Conservation (phyloP, 1,140 invertebrate genomes). For the Nebria ingens region DNA sequence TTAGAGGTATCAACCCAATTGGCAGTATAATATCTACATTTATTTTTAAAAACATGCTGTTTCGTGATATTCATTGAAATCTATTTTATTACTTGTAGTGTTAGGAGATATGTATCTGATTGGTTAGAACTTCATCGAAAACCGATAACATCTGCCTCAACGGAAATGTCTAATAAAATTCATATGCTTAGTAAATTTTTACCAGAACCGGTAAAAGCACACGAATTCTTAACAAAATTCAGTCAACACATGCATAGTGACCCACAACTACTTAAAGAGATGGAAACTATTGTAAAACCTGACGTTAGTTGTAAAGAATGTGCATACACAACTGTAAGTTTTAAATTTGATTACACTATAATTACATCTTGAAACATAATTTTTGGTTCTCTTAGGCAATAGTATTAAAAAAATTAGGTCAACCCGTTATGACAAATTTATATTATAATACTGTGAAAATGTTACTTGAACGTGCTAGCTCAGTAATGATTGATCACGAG, state of each 20-base stretch:
- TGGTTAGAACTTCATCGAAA: conserved; percentile 73
- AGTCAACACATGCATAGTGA: conserved; percentile 73
- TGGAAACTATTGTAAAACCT: conserved; percentile 77
- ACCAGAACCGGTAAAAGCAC: conserved; percentile 87
- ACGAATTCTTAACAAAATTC: conserved; percentile 86
- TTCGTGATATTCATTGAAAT: too few relatives aligned
- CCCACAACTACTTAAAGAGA: conserved; percentile 59
- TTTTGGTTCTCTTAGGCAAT: conserved; percentile 36
- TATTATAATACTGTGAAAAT: conserved; percentile 92
- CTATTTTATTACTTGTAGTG: conserved; percentile 38
- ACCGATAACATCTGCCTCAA: conserved; percentile 50
- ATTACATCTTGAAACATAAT: background rate
- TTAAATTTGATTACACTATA: background rate
- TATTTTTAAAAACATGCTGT: too few relatives aligned
- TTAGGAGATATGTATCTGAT: conserved; percentile 72
- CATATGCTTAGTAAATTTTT: conserved; percentile 57
- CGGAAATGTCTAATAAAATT: conserved; percentile 48
- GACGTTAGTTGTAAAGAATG: conserved; percentile 86
- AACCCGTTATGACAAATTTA: conserved; percentile 86
- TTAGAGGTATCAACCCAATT: too few relatives aligned
- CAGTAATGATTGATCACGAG: conserved; percentile 88
- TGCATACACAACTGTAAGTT: conserved; percentile 61
- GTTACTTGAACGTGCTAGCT: conserved; percentile 84
- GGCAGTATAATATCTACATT: too few relatives aligned
- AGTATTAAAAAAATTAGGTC: conserved; percentile 87